Evolutionary conservation across 2,113 vertebrate species (phyloP).

Genomic region (Rhipidura dahli): DNA sequence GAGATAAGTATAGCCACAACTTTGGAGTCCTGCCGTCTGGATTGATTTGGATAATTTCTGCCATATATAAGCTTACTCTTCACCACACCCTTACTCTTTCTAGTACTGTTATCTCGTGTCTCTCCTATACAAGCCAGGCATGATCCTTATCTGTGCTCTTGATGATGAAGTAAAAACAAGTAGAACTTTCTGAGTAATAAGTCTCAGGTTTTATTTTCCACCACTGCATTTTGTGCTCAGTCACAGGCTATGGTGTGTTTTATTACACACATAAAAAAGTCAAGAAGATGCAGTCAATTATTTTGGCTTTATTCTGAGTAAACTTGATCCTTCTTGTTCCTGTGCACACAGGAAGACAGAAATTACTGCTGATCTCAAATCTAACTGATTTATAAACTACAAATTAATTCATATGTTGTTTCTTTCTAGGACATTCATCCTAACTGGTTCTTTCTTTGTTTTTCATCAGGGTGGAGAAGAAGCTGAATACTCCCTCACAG

Average conservation of each 20-base stretch:
- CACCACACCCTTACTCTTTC: background rate
- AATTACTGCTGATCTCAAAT: background rate
- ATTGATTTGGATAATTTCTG: background rate
- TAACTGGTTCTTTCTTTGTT: background rate
- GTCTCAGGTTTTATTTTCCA: background rate
- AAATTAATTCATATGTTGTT: background rate
- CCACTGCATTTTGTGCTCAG: background rate
- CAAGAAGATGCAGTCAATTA: background rate
- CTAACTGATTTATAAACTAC: background rate
- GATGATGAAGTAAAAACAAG: background rate
- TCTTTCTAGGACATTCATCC: background rate
- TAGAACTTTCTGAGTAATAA: background rate
- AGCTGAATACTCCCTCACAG: slow-evolving; percentile 48
- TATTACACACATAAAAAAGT: rapidly evolving
- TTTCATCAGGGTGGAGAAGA: slow-evolving; percentile 50
- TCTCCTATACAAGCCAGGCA: background rate
- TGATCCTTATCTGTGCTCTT: background rate
- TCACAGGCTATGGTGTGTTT: background rate
- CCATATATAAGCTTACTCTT: background rate
- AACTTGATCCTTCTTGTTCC: background rate
- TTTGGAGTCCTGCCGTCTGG: background rate
- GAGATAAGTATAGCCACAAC: background rate
- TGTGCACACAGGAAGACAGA: background rate
- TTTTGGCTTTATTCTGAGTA: background rate
- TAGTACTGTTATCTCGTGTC: rapidly evolving